Conservation (phyloP, 2,797 vertebrate genomes). For the Channallabes apus region DNA sequence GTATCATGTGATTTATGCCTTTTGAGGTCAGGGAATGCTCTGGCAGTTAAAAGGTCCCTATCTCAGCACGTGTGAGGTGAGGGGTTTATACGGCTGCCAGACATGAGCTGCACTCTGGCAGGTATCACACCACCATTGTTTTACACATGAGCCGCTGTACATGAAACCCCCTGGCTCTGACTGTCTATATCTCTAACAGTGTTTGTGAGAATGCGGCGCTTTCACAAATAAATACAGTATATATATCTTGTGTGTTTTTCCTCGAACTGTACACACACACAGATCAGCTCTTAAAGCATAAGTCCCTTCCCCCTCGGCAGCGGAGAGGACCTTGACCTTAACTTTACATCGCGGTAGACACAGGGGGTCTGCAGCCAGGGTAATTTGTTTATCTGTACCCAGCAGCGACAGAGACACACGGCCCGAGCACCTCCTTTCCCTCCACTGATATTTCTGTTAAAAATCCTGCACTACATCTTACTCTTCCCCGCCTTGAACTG, state of each 20-base stretch:
- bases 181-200: neutral
- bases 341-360: slow-evolving; percentile 70
- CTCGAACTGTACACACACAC: slow-evolving; percentile 16
- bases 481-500: slow-evolving; percentile 27
- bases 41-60: slow-evolving; percentile 72
- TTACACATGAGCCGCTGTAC: neutral
- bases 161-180: neutral
- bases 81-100: slow-evolving; percentile 62
- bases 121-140: slow-evolving; percentile 32
- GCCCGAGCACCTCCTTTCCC: slow-evolving; percentile 49
- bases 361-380: slow-evolving; percentile 64
- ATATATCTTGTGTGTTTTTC: slow-evolving; percentile 5
- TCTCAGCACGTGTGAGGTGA: slow-evolving; percentile 62
- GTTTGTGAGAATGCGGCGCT: neutral
- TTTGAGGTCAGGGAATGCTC: slow-evolving; percentile 74
- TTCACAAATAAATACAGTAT: neutral
- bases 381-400: slow-evolving; percentile 73
- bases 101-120: slow-evolving; percentile 45
- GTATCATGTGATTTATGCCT: slow-evolving; percentile 77
- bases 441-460: slow-evolving; percentile 56
- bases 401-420: slow-evolving; percentile 63
- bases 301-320: slow-evolving; percentile 47
- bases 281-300: slow-evolving; percentile 38
- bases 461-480: slow-evolving; percentile 47
- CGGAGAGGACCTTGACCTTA: slow-evolving; percentile 72